Percentiles rank a stretch among this genome's conserved stretches.
Conservation (phyloP, 2,113 vertebrate species). For the Mastomys coucha region DNA sequence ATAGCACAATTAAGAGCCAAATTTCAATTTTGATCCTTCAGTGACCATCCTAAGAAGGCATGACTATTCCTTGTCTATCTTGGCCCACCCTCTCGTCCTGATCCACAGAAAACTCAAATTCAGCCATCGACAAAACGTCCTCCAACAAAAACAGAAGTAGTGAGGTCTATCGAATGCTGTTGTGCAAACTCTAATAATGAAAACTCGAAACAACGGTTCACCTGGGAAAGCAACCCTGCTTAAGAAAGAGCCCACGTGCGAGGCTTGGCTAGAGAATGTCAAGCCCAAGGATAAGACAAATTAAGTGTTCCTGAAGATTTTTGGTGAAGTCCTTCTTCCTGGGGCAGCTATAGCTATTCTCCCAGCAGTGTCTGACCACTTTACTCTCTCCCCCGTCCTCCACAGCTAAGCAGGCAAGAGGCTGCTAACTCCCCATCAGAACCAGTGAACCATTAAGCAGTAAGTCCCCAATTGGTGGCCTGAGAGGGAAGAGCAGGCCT, state of each 20-base stretch:
- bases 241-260: background rate
- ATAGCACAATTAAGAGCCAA: conserved; percentile 46
- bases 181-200: background rate
- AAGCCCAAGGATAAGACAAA: background rate
- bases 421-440: background rate
- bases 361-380: background rate
- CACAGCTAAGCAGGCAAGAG: background rate
- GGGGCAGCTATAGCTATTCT: background rate
- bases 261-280: background rate
- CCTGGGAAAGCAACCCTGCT: background rate
- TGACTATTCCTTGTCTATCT: background rate
- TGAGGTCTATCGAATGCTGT: background rate
- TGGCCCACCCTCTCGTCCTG: background rate
- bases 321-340: background rate
- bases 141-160: background rate
- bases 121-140: background rate
- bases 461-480: background rate
- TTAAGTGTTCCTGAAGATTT: background rate
- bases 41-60: background rate
- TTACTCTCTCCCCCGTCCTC: background rate
- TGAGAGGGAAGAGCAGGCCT: background rate
- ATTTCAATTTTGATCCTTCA: background rate
- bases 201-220: background rate
- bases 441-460: background rate
- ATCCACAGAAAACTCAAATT: background rate